These are phyloP conservation scores for Sylvia borin DNA, from an alignment of 2,797 vertebrate species.

Conservation along the genomic window DNA sequence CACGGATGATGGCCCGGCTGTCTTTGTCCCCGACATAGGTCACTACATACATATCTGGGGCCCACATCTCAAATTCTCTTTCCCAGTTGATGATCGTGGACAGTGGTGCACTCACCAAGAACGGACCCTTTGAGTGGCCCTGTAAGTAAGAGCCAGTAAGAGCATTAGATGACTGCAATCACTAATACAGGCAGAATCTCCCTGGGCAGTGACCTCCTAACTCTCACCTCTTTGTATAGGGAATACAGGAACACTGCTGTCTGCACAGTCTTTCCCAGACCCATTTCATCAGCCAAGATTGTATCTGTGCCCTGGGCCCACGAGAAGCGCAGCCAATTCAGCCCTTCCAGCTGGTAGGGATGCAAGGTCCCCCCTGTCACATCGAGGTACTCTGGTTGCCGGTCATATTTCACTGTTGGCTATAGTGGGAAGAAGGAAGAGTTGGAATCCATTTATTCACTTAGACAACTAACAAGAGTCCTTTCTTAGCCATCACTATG, in stretches of 20 bases:
- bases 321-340: constrained; percentile 98
- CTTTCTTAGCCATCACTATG: background rate
- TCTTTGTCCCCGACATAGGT: constrained; percentile 98
- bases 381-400: constrained; percentile 94
- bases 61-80: constrained; percentile 98
- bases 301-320: constrained; percentile 99
- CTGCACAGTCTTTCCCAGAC: constrained; percentile 97
- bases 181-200: background rate
- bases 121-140: constrained; percentile 98
- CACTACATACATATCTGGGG: constrained; percentile 97
- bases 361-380: constrained; percentile 92
- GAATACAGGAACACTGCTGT: constrained; percentile 98
- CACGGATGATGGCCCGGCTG: constrained; percentile 95
- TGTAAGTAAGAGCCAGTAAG: constrained; percentile 47
- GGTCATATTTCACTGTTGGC: constrained; percentile 98
- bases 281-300: constrained; percentile 98
- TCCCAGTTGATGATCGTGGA: constrained; percentile 99
- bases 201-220: background rate
- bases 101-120: constrained; percentile 94
- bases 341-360: constrained; percentile 95
- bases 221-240: constrained; percentile 93
- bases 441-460: background rate
- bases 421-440: constrained; percentile 45
- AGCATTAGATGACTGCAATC: background rate
- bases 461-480: background rate